phyloP scores from a whole-genome alignment of 2,797 vertebrate genomes.

The Halcyon smyrnensis region DNA sequence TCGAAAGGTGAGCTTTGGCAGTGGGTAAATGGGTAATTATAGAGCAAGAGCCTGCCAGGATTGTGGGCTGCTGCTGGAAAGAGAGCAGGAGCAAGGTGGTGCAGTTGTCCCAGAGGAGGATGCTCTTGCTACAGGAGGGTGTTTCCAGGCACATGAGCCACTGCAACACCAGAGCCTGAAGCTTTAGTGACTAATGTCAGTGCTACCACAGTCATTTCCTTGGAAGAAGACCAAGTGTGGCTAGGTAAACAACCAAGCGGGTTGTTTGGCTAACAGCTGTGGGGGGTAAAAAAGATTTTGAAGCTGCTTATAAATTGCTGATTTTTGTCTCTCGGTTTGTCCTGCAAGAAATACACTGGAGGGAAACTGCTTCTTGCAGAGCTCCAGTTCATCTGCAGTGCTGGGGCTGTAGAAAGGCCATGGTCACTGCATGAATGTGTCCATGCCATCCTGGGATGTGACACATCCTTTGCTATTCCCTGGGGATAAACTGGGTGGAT shows the following conservation, averaged over 20 bases:
- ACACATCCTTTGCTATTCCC: accelerated
- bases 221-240: accelerated
- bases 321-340: neutral
- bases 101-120: accelerated
- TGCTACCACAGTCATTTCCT: accelerated
- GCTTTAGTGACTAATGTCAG: neutral
- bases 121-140: accelerated
- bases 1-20: neutral
- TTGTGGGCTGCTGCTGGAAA: neutral
- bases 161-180: neutral
- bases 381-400: neutral
- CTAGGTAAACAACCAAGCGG: neutral
- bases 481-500: neutral
- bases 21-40: neutral
- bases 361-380: neutral
- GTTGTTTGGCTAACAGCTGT: neutral
- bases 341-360: neutral
- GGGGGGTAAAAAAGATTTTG: neutral
- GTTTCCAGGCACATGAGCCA: accelerated
- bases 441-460: accelerated
- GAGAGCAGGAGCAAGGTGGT: neutral
- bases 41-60: neutral
- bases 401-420: neutral
- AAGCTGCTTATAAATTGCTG: neutral
- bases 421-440: accelerated